Evolutionary conservation across 2,888 invertebrate genomes (phyloP), one percentile per base, ranked within the genome.

Genomic region (Portevinia maculata): DNA sequence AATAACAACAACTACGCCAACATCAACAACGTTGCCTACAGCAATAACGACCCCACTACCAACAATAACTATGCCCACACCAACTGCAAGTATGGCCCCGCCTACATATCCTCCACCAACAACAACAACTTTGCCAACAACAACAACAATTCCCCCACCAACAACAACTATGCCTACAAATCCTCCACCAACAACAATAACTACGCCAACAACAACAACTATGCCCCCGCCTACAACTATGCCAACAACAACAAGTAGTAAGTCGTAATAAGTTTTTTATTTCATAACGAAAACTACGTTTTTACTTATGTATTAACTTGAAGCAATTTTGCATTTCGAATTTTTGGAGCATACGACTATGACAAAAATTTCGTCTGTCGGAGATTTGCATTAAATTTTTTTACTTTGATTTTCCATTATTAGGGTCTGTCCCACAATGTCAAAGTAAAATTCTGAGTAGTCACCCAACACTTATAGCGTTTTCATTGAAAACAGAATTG

Each of bases 71-170:
- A 48, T 30, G 2, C 46, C 48, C 7, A 4, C 57, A 28, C n/a
- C 57, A 28, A 11, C 62, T 13, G n/a, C n/a, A n/a, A n/a, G n/a
- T n/a, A n/a, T n/a, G n/a, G n/a, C n/a, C n/a, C 62, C 34, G 1
- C 46, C 37, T 17, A 17, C 48, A 19, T n/a, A 4, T 3, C 48
- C 62, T 9, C 34, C 62, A 15, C 24, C 37, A 50, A 44, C 64
- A 3, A 19, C 21, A 3, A 19, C 34, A 21, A 34, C 37, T 1
- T 1, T 50, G 13, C 21, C 52, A 11, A 9, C 52, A 1, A 34
- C 64, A 17, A 8, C 64, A 44, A 67, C 53, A 7, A 0, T 19
- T n/a, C 28, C 64, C 9, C 15, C 32, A 4, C 37, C 60, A 32
- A 3, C 32, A 24, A 15, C 37, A n/a, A n/a, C 55, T 5, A 52